phyloP scores from a whole-genome alignment of 2,888 invertebrate genomes.

The Melanchra persicariae region DNA sequence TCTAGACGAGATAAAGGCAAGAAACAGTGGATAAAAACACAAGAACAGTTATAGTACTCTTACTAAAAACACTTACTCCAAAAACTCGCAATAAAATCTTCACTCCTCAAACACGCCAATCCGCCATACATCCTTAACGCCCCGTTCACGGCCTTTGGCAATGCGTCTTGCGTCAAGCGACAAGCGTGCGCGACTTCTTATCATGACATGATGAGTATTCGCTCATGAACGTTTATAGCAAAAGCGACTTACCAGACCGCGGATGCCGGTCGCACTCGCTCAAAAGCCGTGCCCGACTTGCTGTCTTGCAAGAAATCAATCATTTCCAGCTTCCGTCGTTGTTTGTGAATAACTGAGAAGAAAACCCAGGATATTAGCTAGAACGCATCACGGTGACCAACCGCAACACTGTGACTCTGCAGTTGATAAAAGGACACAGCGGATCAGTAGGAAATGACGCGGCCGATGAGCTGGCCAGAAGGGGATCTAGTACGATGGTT shows the following conservation, averaged over 20 bases:
- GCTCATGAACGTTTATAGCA: too few relatives aligned
- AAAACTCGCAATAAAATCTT: slow-evolving; percentile 27
- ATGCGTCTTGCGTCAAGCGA: not conserved
- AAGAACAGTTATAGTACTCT: not conserved
- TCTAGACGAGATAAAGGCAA: too few relatives aligned
- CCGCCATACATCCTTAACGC: not conserved
- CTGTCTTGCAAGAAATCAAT: not conserved
- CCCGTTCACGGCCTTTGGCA: not conserved
- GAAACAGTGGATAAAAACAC: slow-evolving; percentile 6
- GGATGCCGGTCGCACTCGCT: not conserved
- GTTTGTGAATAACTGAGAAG: not conserved
- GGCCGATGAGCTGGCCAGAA: too few relatives aligned
- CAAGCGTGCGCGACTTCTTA: not conserved
- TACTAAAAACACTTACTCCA: slow-evolving; percentile 20
- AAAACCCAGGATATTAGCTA: too few relatives aligned
- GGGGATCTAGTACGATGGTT: too few relatives aligned
- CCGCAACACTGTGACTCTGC: too few relatives aligned
- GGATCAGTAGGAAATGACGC: too few relatives aligned
- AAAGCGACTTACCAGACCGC: too few relatives aligned
- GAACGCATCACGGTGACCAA: too few relatives aligned
- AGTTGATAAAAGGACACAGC: too few relatives aligned
- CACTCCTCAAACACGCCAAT: slow-evolving; percentile 14
- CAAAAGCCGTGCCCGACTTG: not conserved
- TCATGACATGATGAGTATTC: not conserved
- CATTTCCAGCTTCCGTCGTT: not conserved